Conservation (phyloP, 2,113 vertebrate species). For the Azemiops feae region DNA sequence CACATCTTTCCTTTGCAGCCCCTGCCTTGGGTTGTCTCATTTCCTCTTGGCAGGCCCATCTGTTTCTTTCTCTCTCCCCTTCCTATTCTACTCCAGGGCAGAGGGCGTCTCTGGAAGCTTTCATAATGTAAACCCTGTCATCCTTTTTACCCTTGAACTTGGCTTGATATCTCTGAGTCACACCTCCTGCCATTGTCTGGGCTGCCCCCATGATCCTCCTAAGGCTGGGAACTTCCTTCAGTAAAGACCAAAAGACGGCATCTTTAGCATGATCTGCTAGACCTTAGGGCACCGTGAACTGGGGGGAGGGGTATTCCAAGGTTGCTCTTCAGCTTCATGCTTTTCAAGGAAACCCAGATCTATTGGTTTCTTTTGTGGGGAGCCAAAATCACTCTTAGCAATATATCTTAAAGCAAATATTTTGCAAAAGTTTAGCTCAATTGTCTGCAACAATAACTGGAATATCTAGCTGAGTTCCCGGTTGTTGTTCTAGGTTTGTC, state of each 20-base stretch:
- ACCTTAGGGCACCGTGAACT: conserved; percentile 32
- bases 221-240: conserved; percentile 64
- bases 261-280: conserved; percentile 14
- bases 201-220: conserved; percentile 40
- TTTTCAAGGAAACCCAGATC: conserved; percentile 4
- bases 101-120: conserved; percentile 16
- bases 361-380: fast-evolving
- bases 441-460: background rate
- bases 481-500: background rate
- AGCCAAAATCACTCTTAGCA: background rate
- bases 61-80: background rate
- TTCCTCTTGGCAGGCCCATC: conserved; percentile 49
- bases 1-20: conserved; percentile 64
- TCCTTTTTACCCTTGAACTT: conserved; percentile 59
- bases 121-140: conserved; percentile 53
- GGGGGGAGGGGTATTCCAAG: background rate
- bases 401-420: background rate
- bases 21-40: conserved; percentile 48
- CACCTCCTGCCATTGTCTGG: conserved; percentile 58
- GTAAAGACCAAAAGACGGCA: conserved; percentile 25
- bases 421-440: background rate
- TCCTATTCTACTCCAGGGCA: conserved; percentile 12
- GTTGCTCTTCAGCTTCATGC: background rate
- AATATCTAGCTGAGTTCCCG: background rate
- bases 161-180: conserved; percentile 54